phyloP scores from a whole-genome alignment of 2,113 vertebrate genomes.

The Strigops habroptila region DNA sequence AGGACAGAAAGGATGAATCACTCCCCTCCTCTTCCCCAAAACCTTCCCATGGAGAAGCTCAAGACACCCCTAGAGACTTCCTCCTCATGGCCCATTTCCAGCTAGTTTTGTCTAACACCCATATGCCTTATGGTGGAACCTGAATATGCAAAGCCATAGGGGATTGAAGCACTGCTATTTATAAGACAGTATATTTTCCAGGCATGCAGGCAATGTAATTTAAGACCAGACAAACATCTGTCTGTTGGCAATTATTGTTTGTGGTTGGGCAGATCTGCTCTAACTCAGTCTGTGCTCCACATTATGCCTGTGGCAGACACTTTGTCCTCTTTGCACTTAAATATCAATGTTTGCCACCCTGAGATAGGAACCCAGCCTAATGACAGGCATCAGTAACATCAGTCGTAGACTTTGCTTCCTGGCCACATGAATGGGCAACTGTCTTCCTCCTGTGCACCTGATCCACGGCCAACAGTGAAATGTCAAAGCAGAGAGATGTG shows the following conservation, averaged over 20 bases:
- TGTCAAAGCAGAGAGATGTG: neutral
- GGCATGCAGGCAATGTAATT: neutral
- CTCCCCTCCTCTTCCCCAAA: neutral
- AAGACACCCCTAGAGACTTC: neutral
- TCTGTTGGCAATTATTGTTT: neutral
- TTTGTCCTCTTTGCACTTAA: neutral
- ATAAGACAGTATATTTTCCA: neutral
- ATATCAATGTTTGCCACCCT: fast-evolving
- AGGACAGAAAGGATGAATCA: neutral
- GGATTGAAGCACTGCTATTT: neutral
- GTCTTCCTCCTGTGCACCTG: neutral
- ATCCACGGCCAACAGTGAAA: neutral
- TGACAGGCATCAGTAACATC: neutral
- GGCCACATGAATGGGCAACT: neutral
- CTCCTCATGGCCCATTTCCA: neutral
- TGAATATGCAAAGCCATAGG: neutral
- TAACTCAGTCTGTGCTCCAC: neutral
- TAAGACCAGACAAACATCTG: constrained; percentile 17
- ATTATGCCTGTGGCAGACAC: neutral
- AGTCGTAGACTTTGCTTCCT: neutral
- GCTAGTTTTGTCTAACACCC: neutral
- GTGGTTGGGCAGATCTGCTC: neutral
- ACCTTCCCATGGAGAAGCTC: neutral
- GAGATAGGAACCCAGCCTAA: neutral
- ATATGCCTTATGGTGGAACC: fast-evolving